These are phyloP conservation scores for Astropecten irregularis DNA, from an alignment of 53 echinoderm and acorn worm species.

Conservation along the genomic window DNA sequence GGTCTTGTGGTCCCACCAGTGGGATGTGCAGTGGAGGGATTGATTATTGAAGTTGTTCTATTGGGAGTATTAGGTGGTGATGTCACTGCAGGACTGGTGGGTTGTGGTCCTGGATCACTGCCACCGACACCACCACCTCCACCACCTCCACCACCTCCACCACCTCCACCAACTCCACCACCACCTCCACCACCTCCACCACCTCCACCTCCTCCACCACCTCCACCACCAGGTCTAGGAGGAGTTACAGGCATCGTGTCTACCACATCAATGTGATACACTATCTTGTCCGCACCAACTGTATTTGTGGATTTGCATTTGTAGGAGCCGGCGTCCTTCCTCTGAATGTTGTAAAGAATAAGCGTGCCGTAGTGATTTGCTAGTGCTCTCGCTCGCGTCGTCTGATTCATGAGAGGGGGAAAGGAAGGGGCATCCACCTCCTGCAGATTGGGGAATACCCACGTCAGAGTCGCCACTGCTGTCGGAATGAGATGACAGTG, in stretches of 20 bases:
- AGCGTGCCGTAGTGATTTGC: slow-evolving; percentile 72
- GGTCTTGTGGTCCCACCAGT: slow-evolving; percentile 7
- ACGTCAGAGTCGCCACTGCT: slow-evolving; percentile 67
- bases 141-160: background rate
- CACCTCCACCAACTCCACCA: background rate
- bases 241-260: background rate
- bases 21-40: slow-evolving; percentile 16
- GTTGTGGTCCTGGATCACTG: no score
- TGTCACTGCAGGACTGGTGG: slow-evolving; percentile 17
- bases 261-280: slow-evolving; percentile 65
- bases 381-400: slow-evolving; percentile 8
- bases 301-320: slow-evolving; percentile 78
- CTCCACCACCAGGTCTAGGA: slow-evolving; percentile 24
- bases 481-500: slow-evolving; percentile 62
- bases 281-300: slow-evolving; percentile 71
- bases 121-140: no score
- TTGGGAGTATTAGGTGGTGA: slow-evolving; percentile 17
- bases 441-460: slow-evolving; percentile 63
- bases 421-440: slow-evolving; percentile 59
- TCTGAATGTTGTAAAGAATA: slow-evolving; percentile 67
- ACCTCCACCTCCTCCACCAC: slow-evolving; percentile 3
- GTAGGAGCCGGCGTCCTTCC: slow-evolving; percentile 72
- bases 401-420: slow-evolving; percentile 43
- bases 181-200: slow-evolving; percentile 27
- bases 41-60: background rate